Conservation (phyloP, 2,888 invertebrate genomes). For the Stenodera caucasica region DNA sequence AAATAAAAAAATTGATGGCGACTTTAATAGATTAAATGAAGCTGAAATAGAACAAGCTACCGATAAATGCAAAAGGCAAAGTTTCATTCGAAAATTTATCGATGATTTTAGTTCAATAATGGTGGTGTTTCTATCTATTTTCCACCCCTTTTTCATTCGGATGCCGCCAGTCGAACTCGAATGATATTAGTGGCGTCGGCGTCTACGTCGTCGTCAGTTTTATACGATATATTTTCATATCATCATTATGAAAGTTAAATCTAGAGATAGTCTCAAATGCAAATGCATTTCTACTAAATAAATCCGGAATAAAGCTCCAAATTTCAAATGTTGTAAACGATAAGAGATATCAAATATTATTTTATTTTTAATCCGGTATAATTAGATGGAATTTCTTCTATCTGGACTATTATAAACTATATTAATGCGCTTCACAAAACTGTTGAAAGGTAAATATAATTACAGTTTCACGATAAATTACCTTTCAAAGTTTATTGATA, state of each 20-base stretch:
- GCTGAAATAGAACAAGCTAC: slow-evolving; percentile 19
- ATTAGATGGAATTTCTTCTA: no score
- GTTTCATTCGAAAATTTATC: slow-evolving; percentile 29
- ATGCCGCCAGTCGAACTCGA: slow-evolving; percentile 8
- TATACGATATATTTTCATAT: no score
- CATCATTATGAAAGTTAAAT: slow-evolving; percentile 23
- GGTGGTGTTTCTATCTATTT: not conserved
- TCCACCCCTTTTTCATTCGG: slow-evolving; percentile 8
- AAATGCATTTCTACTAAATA: slow-evolving; percentile 30
- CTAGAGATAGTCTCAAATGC: no score
- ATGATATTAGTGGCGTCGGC: slow-evolving; percentile 5
- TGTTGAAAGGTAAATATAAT: slow-evolving; percentile 11
- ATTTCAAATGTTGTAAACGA: no score
- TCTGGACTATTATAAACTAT: not conserved
- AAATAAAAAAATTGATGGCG: not conserved
- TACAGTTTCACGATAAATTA: slow-evolving; percentile 18
- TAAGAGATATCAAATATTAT: no score
- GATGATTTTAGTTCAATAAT: no score
- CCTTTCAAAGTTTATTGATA: slow-evolving; percentile 17
- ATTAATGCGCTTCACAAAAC: slow-evolving; percentile 12
- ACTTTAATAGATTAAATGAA: slow-evolving; percentile 23
- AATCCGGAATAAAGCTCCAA: no score
- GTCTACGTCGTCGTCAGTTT: not conserved
- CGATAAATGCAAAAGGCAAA: slow-evolving; percentile 30
- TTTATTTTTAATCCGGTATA: no score